phyloP scores from a whole-genome alignment of 2,888 invertebrate species.

The Ectobius pallidus region DNA sequence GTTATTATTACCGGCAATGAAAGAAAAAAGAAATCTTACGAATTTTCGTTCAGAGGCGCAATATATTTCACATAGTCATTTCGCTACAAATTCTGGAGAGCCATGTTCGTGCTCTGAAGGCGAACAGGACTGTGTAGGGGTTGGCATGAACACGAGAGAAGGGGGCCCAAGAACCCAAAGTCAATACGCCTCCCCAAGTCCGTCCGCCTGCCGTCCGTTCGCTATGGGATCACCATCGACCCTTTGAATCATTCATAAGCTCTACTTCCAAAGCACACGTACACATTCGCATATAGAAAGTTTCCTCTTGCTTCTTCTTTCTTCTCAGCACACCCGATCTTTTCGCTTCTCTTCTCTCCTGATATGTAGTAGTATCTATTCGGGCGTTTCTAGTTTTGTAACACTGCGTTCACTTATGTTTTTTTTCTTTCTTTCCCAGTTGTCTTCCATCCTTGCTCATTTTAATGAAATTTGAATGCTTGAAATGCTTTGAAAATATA shows the following conservation, averaged over 20 bases:
- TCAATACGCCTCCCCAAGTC: slow-evolving; percentile 26
- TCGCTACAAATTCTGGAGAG: too few relatives aligned
- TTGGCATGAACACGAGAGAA: neutral
- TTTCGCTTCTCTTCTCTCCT: neutral
- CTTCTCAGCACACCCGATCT: neutral
- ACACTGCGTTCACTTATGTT: neutral
- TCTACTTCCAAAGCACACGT: slow-evolving; percentile 27
- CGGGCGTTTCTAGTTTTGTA: neutral
- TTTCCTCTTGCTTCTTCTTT: neutral
- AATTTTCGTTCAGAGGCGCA: too few relatives aligned
- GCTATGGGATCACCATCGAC: slow-evolving; percentile 16
- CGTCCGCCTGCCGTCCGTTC: too few relatives aligned
- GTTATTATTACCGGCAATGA: too few relatives aligned
- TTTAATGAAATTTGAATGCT: too few relatives aligned
- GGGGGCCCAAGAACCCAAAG: slow-evolving; percentile 4
- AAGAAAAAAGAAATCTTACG: too few relatives aligned
- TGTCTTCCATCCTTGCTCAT: too few relatives aligned
- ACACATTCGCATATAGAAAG: slow-evolving; percentile 29
- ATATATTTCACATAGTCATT: too few relatives aligned
- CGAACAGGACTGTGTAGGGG: neutral
- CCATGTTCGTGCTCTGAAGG: neutral
- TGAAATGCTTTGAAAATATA: too few relatives aligned
- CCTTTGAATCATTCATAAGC: slow-evolving; percentile 41
- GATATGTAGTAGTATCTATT: neutral
- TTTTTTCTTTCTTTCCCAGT: neutral